These are phyloP conservation scores for Horisme vitalbata DNA, from an alignment of 2,888 invertebrate genomes.

Conservation along the genomic window DNA sequence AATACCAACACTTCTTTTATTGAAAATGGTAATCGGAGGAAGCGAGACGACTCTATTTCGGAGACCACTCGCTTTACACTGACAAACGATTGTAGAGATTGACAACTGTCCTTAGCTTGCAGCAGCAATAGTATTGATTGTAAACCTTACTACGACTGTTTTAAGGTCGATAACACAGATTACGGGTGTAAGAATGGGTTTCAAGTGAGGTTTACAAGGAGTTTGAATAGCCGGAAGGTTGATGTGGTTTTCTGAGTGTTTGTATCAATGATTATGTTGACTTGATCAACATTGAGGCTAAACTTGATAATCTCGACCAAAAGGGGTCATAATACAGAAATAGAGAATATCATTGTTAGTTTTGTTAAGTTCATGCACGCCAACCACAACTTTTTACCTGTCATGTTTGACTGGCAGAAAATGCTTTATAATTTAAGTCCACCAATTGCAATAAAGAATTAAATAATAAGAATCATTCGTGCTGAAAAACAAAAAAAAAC, in stretches of 20 bases:
- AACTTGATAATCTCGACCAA: no score
- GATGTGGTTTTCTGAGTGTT: slow-evolving; percentile 39
- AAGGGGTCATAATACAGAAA: no score
- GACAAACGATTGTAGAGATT: slow-evolving; percentile 66
- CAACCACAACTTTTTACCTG: no score
- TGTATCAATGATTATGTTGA: no score
- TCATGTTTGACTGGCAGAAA: no score
- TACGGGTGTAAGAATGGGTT: slow-evolving; percentile 62
- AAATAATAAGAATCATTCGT: no score
- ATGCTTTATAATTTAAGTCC: no score
- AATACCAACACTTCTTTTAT: slow-evolving; percentile 77
- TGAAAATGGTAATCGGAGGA: slow-evolving; percentile 68
- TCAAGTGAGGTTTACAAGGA: slow-evolving; percentile 71
- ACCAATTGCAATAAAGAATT: no score
- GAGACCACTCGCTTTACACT: slow-evolving; percentile 72
- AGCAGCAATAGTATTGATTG: slow-evolving; percentile 74
- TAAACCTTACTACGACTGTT: slow-evolving; percentile 75
- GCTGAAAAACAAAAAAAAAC: no score
- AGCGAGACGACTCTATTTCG: slow-evolving; percentile 70
- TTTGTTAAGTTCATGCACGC: no score
- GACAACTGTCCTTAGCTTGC: slow-evolving; percentile 59
- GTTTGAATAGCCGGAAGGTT: slow-evolving; percentile 69
- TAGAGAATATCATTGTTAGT: no score
- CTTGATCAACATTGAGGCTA: no score
- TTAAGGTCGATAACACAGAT: slow-evolving; percentile 60